Evolutionary conservation across 2,797 vertebrate genomes (phyloP).

Genomic region (Lophius americanus): DNA sequence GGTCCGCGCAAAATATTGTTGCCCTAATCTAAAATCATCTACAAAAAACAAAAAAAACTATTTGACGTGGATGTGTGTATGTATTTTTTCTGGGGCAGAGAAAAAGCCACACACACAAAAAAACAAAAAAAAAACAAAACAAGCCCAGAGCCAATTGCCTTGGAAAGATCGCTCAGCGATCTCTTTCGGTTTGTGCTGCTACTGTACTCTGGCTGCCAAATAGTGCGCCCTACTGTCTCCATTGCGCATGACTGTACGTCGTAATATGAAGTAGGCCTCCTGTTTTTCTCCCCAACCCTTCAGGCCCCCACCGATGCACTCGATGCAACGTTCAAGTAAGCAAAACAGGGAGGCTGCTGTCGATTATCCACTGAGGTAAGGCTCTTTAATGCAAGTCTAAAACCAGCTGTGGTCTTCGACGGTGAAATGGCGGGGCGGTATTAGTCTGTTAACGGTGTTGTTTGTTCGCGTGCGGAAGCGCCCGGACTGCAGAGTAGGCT

Average conservation of each 20-base stretch:
- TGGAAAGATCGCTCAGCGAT: slow-evolving; percentile 44
- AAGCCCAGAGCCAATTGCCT: slow-evolving; percentile 49
- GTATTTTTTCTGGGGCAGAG: no score
- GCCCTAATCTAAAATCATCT: no score
- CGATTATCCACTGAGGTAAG: slow-evolving; percentile 63
- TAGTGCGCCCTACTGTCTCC: slow-evolving; percentile 75
- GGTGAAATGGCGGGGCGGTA: slow-evolving; percentile 1
- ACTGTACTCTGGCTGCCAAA: slow-evolving; percentile 73
- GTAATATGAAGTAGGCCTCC: slow-evolving; percentile 79
- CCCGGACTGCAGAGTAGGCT: slow-evolving; percentile 74
- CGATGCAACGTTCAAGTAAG: slow-evolving; percentile 70
- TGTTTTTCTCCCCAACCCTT: slow-evolving; percentile 78
- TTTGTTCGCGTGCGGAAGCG: slow-evolving; percentile 62
- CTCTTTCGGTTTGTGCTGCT: slow-evolving; percentile 39
- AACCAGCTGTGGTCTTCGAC: neutral
- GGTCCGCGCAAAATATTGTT: no score
- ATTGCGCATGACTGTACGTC: slow-evolving; percentile 84
- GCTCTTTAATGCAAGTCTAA: slow-evolving; percentile 4
- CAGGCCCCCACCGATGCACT: slow-evolving; percentile 64
- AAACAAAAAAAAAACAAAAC: slow-evolving; percentile 19
- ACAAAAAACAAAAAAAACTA: no score
- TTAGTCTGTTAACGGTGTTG: slow-evolving; percentile 13
- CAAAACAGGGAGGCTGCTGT: slow-evolving; percentile 67
- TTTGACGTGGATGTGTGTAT: no score
- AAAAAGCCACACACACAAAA: no score